Conservation (phyloP, 2,113 vertebrate genomes). For the Pantherophis guttatus region DNA sequence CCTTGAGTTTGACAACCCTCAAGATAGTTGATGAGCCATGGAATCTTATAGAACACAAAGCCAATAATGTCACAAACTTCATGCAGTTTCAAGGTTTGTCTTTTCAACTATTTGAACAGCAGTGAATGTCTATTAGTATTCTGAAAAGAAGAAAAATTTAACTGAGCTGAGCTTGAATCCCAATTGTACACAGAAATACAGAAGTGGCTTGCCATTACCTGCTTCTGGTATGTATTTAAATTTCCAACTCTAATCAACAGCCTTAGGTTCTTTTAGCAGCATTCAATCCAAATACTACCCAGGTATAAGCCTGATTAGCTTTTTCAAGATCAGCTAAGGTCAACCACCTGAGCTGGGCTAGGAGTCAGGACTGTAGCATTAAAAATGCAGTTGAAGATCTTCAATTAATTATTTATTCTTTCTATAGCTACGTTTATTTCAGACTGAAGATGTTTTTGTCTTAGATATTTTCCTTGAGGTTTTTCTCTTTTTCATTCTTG, state of each 20-base stretch:
- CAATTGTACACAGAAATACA: not conserved
- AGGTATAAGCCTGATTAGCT: not conserved
- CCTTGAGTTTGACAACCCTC: not conserved
- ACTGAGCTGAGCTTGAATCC: not conserved
- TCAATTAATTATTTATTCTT: not conserved
- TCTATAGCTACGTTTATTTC: not conserved
- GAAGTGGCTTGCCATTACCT: not conserved
- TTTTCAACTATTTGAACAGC: not conserved
- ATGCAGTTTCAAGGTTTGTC: not conserved
- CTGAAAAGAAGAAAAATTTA: not conserved
- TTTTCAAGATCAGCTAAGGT: not conserved
- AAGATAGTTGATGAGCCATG: not conserved
- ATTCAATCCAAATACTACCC: not conserved
- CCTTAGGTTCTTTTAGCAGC: not conserved
- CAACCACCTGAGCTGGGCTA: not conserved
- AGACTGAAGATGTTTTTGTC: not conserved
- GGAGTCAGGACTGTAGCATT: not conserved
- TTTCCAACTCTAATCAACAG: not conserved
- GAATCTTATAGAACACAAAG: not conserved
- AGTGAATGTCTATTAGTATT: not conserved
- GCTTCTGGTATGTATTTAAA: not conserved
- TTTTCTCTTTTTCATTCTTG: not conserved
- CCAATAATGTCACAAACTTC: not conserved
- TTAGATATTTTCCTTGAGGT: not conserved
- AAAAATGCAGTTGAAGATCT: not conserved